Percentiles rank a stretch among this genome's conserved stretches.
These are phyloP conservation scores for Donacobius atricapilla DNA, from an alignment of 2,113 vertebrate species.

Conservation along the genomic window DNA sequence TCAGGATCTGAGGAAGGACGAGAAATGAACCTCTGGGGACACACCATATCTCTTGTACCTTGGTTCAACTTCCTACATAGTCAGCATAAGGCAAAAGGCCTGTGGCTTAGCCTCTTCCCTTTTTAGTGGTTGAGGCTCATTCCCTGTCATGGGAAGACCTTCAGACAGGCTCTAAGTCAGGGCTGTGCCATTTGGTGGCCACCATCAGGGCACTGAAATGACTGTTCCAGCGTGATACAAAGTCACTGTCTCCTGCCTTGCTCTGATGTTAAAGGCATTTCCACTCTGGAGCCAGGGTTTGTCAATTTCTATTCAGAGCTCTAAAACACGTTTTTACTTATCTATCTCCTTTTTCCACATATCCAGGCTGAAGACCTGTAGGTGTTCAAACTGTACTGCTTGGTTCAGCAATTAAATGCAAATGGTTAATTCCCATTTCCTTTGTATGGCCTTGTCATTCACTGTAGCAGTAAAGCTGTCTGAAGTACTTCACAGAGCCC, in stretches of 20 bases:
- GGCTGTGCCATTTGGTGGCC: background rate
- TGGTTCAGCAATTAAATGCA: background rate
- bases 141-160: background rate
- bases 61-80: background rate
- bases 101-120: background rate
- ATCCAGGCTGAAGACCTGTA: background rate
- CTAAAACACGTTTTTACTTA: background rate
- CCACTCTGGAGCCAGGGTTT: background rate
- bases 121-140: background rate
- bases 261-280: background rate
- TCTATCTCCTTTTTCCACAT: background rate
- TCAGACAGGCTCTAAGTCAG: background rate
- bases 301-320: background rate
- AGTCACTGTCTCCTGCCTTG: background rate
- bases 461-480: background rate
- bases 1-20: background rate
- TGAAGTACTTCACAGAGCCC: background rate
- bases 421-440: background rate
- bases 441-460: background rate
- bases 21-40: background rate
- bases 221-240: background rate
- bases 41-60: fast-evolving
- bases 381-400: background rate
- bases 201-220: background rate
- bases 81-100: background rate